Evolutionary conservation across 2,888 invertebrate genomes (phyloP), one percentile per base, ranked within the genome.

Genomic region (Lomographa bimaculata): DNA sequence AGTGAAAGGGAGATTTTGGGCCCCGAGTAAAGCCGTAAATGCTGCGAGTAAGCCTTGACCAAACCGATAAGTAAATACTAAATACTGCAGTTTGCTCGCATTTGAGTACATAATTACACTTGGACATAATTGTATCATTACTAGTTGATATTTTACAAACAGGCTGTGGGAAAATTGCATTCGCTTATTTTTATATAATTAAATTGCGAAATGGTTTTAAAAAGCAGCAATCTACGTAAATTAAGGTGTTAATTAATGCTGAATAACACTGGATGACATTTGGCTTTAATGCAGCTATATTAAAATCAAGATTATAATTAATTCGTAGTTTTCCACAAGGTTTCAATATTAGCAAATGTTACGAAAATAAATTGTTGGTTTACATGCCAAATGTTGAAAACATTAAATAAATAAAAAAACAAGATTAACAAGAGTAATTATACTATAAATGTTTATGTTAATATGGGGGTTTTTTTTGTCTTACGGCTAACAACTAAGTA

Each of bases 21-120:
- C 25, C 39, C 25, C 19, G 25, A 42, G 50, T 42, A 45, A 48
- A 25, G 42, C 34, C 25, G 28, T 60, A 56, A 69, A 64, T 60
- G 57, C 33, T 59, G 59, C 54, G 50, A 46, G 60, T 44, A 50
- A 50, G 50, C 66, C 67, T 66, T 69, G 67, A 58, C 56, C 53
- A 38, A 32, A n/a, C 25, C 30, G 7, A 28, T 23, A 11, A 35
- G 39, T n/a, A 32, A 18, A 48, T 25, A 26, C 25, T 26, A 19
- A 7, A 10, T 30, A 26, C 17, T 8, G 14, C 23, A 25, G 7
- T 25, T 12, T 34, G 34, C 19, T 26, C 19, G 24, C 25, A 34
- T 34, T 26, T 26, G 7, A 25, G 29, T 25, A 25, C 34, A 0
- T 35, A 24, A 42, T 40, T 34, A 34, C 14, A 30, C 19, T 41